Percentiles rank a stretch among this genome's conserved stretches.
phyloP scores from a whole-genome alignment of 1,140 invertebrate species.

The Triops cancriformis region DNA sequence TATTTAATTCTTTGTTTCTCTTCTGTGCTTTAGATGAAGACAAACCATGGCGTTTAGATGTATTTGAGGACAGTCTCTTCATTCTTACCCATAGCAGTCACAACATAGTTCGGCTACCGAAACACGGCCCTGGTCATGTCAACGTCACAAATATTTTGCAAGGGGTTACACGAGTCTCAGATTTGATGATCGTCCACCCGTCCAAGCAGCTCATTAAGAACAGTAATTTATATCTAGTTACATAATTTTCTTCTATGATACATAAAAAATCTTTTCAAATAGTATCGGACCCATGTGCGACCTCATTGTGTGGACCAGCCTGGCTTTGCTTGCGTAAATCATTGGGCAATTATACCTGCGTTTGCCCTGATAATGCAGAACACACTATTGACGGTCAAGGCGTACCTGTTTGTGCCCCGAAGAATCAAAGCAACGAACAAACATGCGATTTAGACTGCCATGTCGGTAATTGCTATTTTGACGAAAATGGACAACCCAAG shows the following conservation, averaged over 20 bases:
- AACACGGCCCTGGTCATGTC: conserved; percentile 50
- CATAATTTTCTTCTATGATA: neutral
- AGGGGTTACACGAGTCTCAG: conserved; percentile 49
- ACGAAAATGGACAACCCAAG: conserved; percentile 38
- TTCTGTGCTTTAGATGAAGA: conserved; percentile 39
- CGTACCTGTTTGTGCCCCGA: conserved; percentile 27
- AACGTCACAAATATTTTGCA: conserved; percentile 47
- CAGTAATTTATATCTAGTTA: conserved; percentile 35
- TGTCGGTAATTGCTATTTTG: conserved; percentile 49
- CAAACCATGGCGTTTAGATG: conserved; percentile 57
- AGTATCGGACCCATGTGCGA: conserved; percentile 39
- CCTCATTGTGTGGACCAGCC: conserved; percentile 42
- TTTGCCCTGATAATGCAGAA: conserved; percentile 54
- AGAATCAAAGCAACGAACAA: conserved; percentile 25
- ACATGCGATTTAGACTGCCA: conserved; percentile 41
- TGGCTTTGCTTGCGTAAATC: conserved; percentile 37
- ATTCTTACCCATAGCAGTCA: conserved; percentile 54
- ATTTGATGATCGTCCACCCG: conserved; percentile 58
- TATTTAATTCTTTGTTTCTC: neutral
- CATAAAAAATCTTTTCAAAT: too few relatives aligned
- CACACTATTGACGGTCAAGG: conserved; percentile 32
- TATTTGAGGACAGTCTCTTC: conserved; percentile 64
- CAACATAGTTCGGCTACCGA: conserved; percentile 56
- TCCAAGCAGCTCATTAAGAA: conserved; percentile 50
- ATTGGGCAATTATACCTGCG: conserved; percentile 42